A percentile compares a stretch with the other conserved stretches of the same genome.
Conservation (phyloP, 2,888 invertebrate species). For the Andrena marginata region DNA sequence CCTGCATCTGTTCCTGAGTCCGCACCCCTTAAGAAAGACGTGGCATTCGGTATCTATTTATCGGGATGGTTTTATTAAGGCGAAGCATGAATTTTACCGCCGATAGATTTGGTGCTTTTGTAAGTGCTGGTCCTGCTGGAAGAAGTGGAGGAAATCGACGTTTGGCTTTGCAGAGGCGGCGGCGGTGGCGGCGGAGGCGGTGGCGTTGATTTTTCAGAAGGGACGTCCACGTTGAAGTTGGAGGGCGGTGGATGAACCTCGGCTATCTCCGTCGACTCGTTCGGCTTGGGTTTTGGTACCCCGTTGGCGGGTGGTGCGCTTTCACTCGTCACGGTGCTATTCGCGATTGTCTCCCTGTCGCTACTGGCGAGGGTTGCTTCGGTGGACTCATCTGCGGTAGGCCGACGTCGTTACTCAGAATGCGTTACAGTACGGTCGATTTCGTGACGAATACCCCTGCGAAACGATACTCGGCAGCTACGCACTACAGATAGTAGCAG, state of each 20-base stretch:
- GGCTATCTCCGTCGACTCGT: slow-evolving; percentile 44
- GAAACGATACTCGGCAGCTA: not conserved
- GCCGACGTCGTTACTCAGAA: not conserved
- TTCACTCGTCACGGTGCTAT: not conserved
- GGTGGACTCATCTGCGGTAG: slow-evolving; percentile 31
- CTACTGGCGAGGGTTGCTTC: not conserved
- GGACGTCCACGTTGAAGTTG: slow-evolving; percentile 1
- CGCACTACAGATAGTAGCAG: not conserved
- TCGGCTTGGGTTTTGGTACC: not conserved
- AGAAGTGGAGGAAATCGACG: slow-evolving; percentile 40
- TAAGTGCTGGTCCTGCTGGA: slow-evolving; percentile 74
- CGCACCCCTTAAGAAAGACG: slow-evolving; percentile 47
- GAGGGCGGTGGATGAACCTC: slow-evolving; percentile 64
- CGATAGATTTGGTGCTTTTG: slow-evolving; percentile 69
- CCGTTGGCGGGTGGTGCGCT: not conserved
- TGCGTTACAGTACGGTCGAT: not conserved
- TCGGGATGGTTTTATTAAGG: not conserved
- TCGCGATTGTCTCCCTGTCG: not conserved
- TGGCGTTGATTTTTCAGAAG: slow-evolving; percentile 4
- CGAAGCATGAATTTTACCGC: slow-evolving; percentile 4
- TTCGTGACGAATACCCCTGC: not conserved
- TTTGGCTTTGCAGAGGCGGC: slow-evolving; percentile 60
- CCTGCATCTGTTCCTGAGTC: slow-evolving; percentile 87
- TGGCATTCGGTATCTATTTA: not conserved
- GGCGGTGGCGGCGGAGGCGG: slow-evolving; percentile 12